These are phyloP conservation scores for Australoheros scitulus DNA, from an alignment of 2,113 vertebrate genomes.

Conservation along the genomic window DNA sequence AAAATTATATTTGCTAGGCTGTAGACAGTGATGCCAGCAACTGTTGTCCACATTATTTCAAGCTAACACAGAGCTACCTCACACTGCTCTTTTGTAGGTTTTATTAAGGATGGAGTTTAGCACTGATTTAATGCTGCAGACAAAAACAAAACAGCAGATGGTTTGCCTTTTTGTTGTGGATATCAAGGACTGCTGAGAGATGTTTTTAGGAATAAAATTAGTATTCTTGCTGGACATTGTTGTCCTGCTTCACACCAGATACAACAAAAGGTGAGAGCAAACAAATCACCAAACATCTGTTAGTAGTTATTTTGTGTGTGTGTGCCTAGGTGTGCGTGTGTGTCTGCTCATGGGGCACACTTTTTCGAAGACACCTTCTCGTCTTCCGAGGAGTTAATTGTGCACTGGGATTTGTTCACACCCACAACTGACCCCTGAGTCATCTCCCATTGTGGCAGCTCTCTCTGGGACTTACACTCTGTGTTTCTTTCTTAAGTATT, in stretches of 20 bases:
- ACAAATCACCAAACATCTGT: slow-evolving; percentile 20
- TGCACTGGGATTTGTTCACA: background rate
- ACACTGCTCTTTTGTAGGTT: background rate
- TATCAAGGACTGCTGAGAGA: background rate
- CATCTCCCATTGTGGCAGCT: background rate
- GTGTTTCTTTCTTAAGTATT: slow-evolving; percentile 2
- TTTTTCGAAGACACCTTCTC: background rate
- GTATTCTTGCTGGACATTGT: background rate
- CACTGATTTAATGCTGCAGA: slow-evolving; percentile 14
- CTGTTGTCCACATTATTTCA: background rate
- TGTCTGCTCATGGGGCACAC: background rate
- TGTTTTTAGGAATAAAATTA: slow-evolving; percentile 1
- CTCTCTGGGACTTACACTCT: background rate
- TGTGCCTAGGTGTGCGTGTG: background rate
- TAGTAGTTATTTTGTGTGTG: background rate
- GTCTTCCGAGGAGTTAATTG: background rate
- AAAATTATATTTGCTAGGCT: background rate
- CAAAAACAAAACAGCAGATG: slow-evolving; percentile 24
- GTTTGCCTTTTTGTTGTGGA: slow-evolving; percentile 14
- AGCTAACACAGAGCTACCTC: background rate
- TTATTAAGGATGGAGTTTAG: background rate
- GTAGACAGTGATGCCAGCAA: background rate
- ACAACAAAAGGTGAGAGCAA: background rate
- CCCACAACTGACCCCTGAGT: slow-evolving; percentile 7
- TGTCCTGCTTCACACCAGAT: slow-evolving; percentile 7